Conservation (phyloP, 2,113 vertebrate genomes). For the Psilopogon haemacephalus region DNA sequence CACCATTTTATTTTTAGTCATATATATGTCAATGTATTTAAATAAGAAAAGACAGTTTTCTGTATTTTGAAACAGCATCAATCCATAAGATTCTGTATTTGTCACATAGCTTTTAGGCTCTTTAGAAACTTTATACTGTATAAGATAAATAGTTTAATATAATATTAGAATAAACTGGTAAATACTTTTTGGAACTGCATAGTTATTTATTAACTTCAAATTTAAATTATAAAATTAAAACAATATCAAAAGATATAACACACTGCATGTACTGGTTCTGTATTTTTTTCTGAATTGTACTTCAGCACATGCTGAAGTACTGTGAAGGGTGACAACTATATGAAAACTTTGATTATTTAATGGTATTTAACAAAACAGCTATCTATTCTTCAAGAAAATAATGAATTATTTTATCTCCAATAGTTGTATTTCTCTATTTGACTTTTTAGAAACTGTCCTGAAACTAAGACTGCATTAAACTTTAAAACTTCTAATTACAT, state of each 20-base stretch:
- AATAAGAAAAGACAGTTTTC: background rate
- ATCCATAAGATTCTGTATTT: background rate
- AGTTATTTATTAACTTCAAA: background rate
- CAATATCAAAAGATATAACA: background rate
- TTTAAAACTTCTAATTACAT: background rate
- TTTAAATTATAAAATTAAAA: background rate
- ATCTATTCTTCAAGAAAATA: background rate
- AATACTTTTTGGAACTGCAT: background rate
- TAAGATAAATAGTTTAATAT: background rate
- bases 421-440: background rate
- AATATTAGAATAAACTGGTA: background rate
- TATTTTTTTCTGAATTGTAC: background rate
- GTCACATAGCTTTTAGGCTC: background rate
- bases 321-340: background rate
- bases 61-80: background rate
- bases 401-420: background rate
- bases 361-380: background rate
- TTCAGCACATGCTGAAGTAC: background rate
- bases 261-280: fast-evolving
- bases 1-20: background rate
- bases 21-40: background rate
- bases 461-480: background rate
- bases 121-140: background rate
- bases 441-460: background rate
- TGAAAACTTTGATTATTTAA: background rate